phyloP scores from a whole-genome alignment of 2,797 vertebrate genomes.

The Centropyge bicolor region DNA sequence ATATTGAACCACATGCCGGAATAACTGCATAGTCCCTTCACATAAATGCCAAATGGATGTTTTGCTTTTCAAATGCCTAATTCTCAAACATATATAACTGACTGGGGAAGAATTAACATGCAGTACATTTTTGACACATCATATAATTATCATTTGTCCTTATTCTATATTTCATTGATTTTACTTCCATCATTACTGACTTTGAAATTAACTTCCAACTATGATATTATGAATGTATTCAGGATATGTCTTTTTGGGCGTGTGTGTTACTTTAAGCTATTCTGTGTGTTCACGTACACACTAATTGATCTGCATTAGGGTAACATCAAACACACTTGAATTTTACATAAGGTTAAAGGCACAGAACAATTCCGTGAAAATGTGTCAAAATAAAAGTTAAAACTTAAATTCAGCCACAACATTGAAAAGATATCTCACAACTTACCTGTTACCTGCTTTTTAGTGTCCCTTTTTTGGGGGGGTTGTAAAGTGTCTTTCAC shows the following conservation, averaged over 20 bases:
- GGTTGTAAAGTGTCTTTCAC: too few species aligned
- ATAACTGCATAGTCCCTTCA: conserved; percentile 21
- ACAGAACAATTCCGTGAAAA: too few species aligned
- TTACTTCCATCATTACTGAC: conserved; percentile 32
- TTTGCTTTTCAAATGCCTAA: conserved; percentile 55
- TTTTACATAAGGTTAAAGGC: too few species aligned
- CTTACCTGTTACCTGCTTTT: too few species aligned
- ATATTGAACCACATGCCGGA: conserved; percentile 51
- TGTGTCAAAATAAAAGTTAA: too few species aligned
- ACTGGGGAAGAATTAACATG: conserved; percentile 33
- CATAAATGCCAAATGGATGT: conserved; percentile 54
- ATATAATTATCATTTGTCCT: conserved; percentile 30
- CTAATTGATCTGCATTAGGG: background rate
- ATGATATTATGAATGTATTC: background rate
- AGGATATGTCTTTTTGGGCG: background rate
- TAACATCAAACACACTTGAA: too few species aligned
- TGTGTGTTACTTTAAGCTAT: background rate
- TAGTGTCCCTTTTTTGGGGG: too few species aligned
- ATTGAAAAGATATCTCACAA: too few species aligned
- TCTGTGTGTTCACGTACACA: background rate
- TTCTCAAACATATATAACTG: conserved; percentile 55
- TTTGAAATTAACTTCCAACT: background rate
- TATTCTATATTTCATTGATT: conserved; percentile 6
- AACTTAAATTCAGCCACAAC: too few species aligned
- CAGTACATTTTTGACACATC: background rate